Base-by-base conservation (phyloP, 2,113 vertebrate genomes). In the Phalacrocorax pelagicus region DNA sequence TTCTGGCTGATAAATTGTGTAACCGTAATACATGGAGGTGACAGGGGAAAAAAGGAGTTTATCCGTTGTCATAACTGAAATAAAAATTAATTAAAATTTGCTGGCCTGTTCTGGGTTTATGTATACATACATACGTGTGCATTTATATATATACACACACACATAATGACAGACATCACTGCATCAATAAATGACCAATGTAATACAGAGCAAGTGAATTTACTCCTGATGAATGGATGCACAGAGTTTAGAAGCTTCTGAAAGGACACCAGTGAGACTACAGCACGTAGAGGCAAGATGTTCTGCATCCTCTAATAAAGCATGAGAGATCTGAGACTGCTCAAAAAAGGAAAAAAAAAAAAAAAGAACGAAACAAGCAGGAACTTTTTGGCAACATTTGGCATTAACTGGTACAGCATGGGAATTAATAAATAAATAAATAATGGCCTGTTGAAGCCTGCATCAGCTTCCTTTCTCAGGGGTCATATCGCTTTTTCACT, bases 391-490 rank as follows among this genome's bases (percentile, higher is more conserved):
- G 66, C 40, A 92, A 89, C 4, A 9, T 59, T 72, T 72, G 69
- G 30, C 32, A 89, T 34, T 62, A 79, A 75, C n/a, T 81, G 66
- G 44, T 26, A 36, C 20, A 77, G 40, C 26, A 86, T 2, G 58
- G 58, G 75, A 94, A 88, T 92, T 89, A 17, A 94, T 81, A 90
- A 69, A 23, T 49, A 78, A 91, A 82, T 44, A 80, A 91, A 54
- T 57, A 87, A 70, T 1, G 12, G 62, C 46, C 81, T 59, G 89
- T 4, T 88, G 70, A 91, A 90, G 66, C 36, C 86, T 58, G 22
- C 59, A 73, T 73, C 5, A 63, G 91, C 74, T 97, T 97, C 93
- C 93, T 81, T 96, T 95, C 86, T 94, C 90, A 94, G 92, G 54
- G 38, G 32, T 79, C 46, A 58, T 54, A 94, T 82, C n/a, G 4